Evolutionary conservation across 2,113 vertebrate species (phyloP).

Genomic region (Phodopus roborovskii): DNA sequence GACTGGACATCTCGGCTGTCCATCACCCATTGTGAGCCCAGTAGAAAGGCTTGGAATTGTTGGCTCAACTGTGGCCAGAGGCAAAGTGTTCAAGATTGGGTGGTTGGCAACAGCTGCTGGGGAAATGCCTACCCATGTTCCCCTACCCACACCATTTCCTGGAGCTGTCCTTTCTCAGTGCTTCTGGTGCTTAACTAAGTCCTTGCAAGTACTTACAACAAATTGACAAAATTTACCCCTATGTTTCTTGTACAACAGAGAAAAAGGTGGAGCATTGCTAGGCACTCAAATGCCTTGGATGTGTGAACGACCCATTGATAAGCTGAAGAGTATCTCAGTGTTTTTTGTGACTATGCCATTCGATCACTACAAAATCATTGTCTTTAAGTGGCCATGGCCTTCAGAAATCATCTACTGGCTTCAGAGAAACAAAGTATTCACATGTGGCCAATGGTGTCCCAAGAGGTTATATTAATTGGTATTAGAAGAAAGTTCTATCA

Average conservation of each 20-base stretch:
- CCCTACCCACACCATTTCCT: neutral
- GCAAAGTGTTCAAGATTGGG: neutral
- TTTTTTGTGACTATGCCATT: neutral
- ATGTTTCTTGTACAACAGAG: neutral
- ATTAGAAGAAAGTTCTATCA: neutral
- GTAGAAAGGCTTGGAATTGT: neutral
- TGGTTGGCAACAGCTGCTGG: neutral
- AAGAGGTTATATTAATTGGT: neutral
- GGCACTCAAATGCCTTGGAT: neutral
- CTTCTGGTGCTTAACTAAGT: slow-evolving; percentile 17
- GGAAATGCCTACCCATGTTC: slow-evolving; percentile 31
- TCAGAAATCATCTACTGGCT: neutral
- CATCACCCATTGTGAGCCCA: neutral
- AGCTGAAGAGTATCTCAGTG: neutral
- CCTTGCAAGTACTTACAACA: neutral
- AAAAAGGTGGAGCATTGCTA: neutral
- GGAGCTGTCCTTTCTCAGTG: slow-evolving; percentile 35
- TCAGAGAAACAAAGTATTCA: neutral
- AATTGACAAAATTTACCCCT: neutral
- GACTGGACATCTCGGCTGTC: neutral
- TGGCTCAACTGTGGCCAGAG: neutral
- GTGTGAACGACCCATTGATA: neutral
- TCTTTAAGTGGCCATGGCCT: neutral
- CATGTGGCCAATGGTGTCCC: neutral
- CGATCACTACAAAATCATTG: neutral